A percentile compares a stretch with the other conserved stretches of the same genome.
These are phyloP conservation scores for Halocaridina rubra DNA, from an alignment of 2,888 invertebrate genomes.

Conservation along the genomic window DNA sequence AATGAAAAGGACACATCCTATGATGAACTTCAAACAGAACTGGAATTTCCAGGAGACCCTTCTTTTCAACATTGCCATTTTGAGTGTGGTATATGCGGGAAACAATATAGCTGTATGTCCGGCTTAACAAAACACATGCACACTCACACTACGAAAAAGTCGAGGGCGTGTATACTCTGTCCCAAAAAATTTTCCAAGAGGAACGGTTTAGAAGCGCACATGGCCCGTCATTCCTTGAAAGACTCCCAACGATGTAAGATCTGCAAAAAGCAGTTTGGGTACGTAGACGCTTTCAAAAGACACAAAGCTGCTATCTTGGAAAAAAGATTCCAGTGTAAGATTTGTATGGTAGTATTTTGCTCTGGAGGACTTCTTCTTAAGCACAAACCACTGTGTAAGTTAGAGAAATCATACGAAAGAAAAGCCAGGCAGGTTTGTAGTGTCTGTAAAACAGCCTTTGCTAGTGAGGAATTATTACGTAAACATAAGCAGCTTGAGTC, in stretches of 20 bases:
- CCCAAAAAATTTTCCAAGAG: not conserved
- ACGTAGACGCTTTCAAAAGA: too few species aligned
- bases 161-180: not conserved
- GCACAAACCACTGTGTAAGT: too few species aligned
- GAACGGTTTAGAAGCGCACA: not conserved
- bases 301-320: too few species aligned
- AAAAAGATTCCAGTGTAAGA: too few species aligned
- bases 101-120: not conserved
- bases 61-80: too few species aligned
- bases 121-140: not conserved
- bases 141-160: not conserved
- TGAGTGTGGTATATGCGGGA: not conserved
- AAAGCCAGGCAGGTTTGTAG: not conserved
- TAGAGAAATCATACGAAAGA: too few species aligned
- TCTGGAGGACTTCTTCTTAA: not conserved
- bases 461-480: not conserved
- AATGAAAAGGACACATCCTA: too few species aligned
- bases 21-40: too few species aligned
- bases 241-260: too few species aligned
- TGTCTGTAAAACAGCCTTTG: not conserved
- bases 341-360: not conserved
- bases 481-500: not conserved
- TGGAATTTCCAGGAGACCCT: too few species aligned
- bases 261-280: too few species aligned
- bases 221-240: not conserved